Percentiles rank a stretch among this genome's conserved stretches.
These are phyloP conservation scores for Epizoanthus scotinus DNA, from an alignment of 92 coral and sea anemone species.

Conservation along the genomic window DNA sequence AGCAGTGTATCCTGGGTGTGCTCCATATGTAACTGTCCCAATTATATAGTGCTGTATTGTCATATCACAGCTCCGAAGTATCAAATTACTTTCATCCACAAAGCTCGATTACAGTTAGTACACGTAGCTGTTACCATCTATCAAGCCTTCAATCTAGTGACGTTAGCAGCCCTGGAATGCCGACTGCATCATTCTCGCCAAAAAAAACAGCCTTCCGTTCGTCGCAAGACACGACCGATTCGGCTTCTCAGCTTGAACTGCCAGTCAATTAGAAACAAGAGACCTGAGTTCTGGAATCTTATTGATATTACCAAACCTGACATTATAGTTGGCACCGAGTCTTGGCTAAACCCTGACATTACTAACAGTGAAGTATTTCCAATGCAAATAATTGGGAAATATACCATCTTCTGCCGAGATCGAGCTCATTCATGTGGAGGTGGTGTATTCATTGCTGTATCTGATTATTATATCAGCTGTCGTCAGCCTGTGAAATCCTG, in stretches of 20 bases:
- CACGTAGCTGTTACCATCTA: neutral
- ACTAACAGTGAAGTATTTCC: neutral
- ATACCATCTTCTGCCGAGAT: constrained; percentile 8
- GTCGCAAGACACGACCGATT: neutral
- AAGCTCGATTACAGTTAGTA: too few species aligned
- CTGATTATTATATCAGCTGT: neutral
- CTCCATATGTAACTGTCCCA: constrained; percentile 28
- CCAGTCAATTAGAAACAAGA: neutral
- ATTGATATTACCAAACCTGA: neutral
- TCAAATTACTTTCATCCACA: neutral
- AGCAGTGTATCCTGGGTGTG: constrained; percentile 30
- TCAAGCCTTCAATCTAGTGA: neutral
- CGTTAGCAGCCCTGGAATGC: constrained; percentile 35
- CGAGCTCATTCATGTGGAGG: constrained; percentile 11
- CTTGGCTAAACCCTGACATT: neutral
- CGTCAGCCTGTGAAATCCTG: constrained; percentile 11
- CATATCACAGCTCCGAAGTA: constrained; percentile 37
- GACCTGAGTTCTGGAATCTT: constrained; percentile 3
- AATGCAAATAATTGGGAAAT: neutral
- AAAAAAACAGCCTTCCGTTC: neutral
- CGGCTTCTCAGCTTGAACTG: neutral
- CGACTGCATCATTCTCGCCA: constrained; percentile 18
- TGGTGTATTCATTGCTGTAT: constrained; percentile 29
- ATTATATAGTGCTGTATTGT: constrained; percentile 21
- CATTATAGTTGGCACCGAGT: neutral